Base-by-base conservation (phyloP, 2,797 vertebrate species). In the Loris lydekkerianus region DNA sequence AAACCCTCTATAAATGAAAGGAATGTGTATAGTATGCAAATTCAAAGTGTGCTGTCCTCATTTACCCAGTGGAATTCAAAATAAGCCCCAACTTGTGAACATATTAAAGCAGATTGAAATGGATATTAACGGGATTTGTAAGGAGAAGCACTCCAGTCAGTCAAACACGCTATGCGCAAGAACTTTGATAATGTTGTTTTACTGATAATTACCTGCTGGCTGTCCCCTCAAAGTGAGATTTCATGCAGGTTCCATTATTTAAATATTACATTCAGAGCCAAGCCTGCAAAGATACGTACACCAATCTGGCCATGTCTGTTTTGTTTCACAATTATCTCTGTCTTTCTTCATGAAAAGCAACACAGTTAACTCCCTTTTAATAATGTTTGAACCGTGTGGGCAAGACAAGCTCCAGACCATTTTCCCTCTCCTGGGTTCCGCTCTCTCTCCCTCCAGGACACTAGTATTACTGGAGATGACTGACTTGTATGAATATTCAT, bases 41-140 rank as follows among this genome's bases (percentile, higher is more conserved):
- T 98, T 94, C 93, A 86, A 95, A 88, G 89, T 89, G 95, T 94
- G 90, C 96, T 96, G 89, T 96, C 96, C 94, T 97, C 97, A 95
- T 94, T 97, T 96, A 97, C 96, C 97, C 96, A 97, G 92, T 88
- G 90, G 95, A 97, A 95, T 97, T 97, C 94, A 97, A 97, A 98
- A 94, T 95, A 95, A 98, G 97, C 91, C 96, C 83, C 85, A 92
- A 96, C 96, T 97, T 91, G 96, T 94, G 86, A 95, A 96, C 96
- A 96, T 96, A 97, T 96, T 97, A 96, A 97, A 97, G 96, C 92
- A 97, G 97, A 94, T 93, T 97, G 97, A 98, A 97, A 98, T 91
- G 95, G 97, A 97, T 97, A 96, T 97, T 97, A 98, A 97, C n/a
- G 25, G 95, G 97, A 95, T 97, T 97, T 96, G 93, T 96, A 97